Evolutionary conservation across 2,888 invertebrate species (phyloP).

Genomic region (Pteria penguin): DNA sequence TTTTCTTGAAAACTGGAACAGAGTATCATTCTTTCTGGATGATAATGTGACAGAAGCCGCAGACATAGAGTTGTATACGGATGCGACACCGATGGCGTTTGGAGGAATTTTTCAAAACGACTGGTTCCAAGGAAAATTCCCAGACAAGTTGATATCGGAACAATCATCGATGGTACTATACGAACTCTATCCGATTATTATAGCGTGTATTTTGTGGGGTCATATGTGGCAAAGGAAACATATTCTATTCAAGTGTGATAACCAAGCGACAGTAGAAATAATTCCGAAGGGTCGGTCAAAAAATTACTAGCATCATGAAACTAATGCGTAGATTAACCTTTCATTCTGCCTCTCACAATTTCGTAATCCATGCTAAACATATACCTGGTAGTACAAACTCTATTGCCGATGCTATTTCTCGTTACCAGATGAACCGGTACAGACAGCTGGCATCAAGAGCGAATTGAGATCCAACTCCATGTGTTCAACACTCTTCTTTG

Average conservation of each 20-base stretch:
- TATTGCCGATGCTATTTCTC: slow-evolving; percentile 34
- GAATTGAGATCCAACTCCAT: background rate
- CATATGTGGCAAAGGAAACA: slow-evolving; percentile 21
- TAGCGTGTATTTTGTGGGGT: slow-evolving; percentile 28
- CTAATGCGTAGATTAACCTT: slow-evolving; percentile 16
- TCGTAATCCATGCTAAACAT: slow-evolving; percentile 18
- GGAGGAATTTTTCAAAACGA: slow-evolving; percentile 27
- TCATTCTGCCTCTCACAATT: slow-evolving; percentile 6
- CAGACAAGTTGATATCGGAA: background rate
- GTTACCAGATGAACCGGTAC: slow-evolving; percentile 33
- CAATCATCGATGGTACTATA: slow-evolving; percentile 21
- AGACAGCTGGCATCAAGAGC: slow-evolving; percentile 8
- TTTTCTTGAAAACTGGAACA: slow-evolving; percentile 34
- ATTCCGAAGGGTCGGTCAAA: slow-evolving; percentile 22
- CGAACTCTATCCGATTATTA: slow-evolving; percentile 39
- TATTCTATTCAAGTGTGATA: slow-evolving; percentile 32
- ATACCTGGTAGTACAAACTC: slow-evolving; percentile 16
- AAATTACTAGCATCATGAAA: slow-evolving; percentile 21
- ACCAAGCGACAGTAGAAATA: slow-evolving; percentile 25
- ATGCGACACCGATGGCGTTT: slow-evolving; percentile 15
- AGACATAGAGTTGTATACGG: slow-evolving; percentile 31
- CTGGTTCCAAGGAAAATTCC: slow-evolving; percentile 40
- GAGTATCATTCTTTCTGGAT: slow-evolving; percentile 40
- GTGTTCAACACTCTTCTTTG: too few relatives aligned
- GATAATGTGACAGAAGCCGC: slow-evolving; percentile 9